These are phyloP conservation scores for Habrosyne pyritoides DNA, from an alignment of 2,888 invertebrate species.

Conservation along the genomic window DNA sequence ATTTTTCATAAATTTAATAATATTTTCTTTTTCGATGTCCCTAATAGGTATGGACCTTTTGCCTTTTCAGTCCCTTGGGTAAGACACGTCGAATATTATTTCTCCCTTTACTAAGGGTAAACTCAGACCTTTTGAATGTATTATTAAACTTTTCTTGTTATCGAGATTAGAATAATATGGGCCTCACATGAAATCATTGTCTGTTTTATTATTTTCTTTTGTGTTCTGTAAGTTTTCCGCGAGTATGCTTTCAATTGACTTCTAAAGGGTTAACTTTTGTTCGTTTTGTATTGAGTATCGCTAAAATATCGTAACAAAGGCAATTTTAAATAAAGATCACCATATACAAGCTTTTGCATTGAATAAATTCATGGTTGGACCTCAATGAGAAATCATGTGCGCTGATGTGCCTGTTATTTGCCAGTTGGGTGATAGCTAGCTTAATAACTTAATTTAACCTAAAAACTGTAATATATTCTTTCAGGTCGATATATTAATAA, in stretches of 20 bases:
- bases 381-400: too few species aligned
- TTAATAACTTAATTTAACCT: too few species aligned
- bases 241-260: slow-evolving; percentile 9
- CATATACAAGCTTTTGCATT: too few species aligned
- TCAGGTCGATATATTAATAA: background rate
- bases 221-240: slow-evolving; percentile 17
- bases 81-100: slow-evolving; percentile 67
- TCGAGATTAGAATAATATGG: slow-evolving; percentile 63
- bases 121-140: slow-evolving; percentile 65
- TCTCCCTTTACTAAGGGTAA: slow-evolving; percentile 57
- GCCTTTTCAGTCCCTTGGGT: slow-evolving; percentile 65
- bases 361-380: too few species aligned
- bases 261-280: slow-evolving; percentile 7
- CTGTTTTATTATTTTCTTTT: slow-evolving; percentile 37
- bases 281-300: slow-evolving; percentile 16
- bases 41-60: slow-evolving; percentile 69
- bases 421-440: too few species aligned
- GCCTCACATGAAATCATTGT: slow-evolving; percentile 46
- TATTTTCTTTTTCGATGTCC: slow-evolving; percentile 62
- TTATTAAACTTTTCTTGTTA: slow-evolving; percentile 73
- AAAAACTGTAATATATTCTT: too few species aligned
- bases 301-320: background rate
- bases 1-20: slow-evolving; percentile 55
- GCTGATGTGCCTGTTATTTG: too few species aligned
- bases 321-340: too few species aligned